Percentiles rank a stretch among this genome's conserved stretches.
Evolutionary conservation across 37 sponge, comb jelly and placozoan genomes (phyloP).

Genomic region (Cliona cf. orientalis): DNA sequence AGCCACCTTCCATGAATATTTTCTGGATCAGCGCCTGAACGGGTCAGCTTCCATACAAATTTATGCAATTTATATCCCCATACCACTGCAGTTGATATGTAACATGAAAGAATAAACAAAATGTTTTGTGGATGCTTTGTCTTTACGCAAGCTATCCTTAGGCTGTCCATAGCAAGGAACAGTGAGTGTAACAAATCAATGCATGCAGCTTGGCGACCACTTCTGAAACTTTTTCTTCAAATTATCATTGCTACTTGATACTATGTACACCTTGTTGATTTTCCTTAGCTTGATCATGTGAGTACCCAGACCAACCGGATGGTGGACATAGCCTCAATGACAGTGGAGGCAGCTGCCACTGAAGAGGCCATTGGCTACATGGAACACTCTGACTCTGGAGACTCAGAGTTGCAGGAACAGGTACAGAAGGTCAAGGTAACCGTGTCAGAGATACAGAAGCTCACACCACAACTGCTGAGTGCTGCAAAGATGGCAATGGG

Average conservation of each 20-base stretch:
- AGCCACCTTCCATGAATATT: too few species aligned
- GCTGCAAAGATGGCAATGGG: constrained; percentile 48
- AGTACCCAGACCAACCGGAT: constrained; percentile 59
- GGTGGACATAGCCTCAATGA: constrained; percentile 66
- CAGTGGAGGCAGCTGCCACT: constrained; percentile 56
- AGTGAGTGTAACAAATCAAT: too few species aligned
- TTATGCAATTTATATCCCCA: too few species aligned
- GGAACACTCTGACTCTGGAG: not conserved
- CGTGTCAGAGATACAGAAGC: constrained; percentile 46
- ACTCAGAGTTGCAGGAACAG: constrained; percentile 50
- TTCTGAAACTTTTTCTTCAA: not conserved
- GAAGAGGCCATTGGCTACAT: constrained; percentile 63
- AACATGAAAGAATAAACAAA: too few species aligned
- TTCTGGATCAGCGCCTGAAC: too few species aligned
- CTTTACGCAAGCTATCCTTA: too few species aligned
- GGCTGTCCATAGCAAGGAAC: too few species aligned
- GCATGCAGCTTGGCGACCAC: too few species aligned
- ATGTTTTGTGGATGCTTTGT: too few species aligned
- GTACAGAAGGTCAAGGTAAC: constrained; percentile 46
- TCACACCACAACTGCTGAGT: constrained; percentile 64
- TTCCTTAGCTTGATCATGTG: constrained; percentile 59
- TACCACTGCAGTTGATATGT: too few species aligned
- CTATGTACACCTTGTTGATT: not conserved
- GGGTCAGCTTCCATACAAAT: too few species aligned
- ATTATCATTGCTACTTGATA: not conserved